phyloP scores from a whole-genome alignment of 2,888 invertebrate genomes.

The Coenonympha arcania region DNA sequence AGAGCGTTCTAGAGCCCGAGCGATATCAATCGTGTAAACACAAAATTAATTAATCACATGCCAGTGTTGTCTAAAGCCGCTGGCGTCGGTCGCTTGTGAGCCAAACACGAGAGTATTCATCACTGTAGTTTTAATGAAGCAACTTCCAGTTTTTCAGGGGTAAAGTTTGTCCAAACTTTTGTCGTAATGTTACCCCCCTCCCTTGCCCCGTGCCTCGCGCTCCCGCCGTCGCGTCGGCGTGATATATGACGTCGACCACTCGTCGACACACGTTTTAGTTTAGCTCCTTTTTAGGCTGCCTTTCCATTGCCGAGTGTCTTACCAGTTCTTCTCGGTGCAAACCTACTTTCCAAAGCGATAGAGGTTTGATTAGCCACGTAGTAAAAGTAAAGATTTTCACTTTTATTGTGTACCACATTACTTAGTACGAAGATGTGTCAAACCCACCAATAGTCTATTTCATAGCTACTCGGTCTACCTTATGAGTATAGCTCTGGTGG shows the following conservation, averaged over 20 bases:
- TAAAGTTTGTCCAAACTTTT: slow-evolving; percentile 3
- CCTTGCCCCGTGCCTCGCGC: not conserved
- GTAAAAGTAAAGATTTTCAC: too few species aligned
- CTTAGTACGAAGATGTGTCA: too few species aligned
- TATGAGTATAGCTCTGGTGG: too few species aligned
- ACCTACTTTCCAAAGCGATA: too few species aligned
- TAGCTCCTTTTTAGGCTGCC: too few species aligned
- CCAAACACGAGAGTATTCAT: slow-evolving; percentile 10
- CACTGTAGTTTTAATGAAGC: slow-evolving; percentile 8
- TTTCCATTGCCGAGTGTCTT: too few species aligned
- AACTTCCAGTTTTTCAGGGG: slow-evolving; percentile 13
- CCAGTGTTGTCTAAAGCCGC: not conserved
- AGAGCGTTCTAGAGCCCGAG: too few species aligned
- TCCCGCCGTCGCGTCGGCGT: not conserved
- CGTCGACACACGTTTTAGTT: slow-evolving; percentile 6
- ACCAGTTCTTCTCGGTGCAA: too few species aligned
- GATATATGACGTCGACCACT: not conserved
- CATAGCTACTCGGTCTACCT: too few species aligned
- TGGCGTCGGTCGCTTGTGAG: not conserved
- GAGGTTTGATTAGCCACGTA: too few species aligned
- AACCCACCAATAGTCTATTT: too few species aligned
- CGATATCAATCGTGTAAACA: not conserved
- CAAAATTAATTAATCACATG: not conserved
- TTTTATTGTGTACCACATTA: too few species aligned
- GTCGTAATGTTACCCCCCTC: not conserved